A percentile compares a stretch with the other conserved stretches of the same genome.
phyloP scores from a whole-genome alignment of 2,797 vertebrate genomes.

The Phrynocephalus vlangalii region DNA sequence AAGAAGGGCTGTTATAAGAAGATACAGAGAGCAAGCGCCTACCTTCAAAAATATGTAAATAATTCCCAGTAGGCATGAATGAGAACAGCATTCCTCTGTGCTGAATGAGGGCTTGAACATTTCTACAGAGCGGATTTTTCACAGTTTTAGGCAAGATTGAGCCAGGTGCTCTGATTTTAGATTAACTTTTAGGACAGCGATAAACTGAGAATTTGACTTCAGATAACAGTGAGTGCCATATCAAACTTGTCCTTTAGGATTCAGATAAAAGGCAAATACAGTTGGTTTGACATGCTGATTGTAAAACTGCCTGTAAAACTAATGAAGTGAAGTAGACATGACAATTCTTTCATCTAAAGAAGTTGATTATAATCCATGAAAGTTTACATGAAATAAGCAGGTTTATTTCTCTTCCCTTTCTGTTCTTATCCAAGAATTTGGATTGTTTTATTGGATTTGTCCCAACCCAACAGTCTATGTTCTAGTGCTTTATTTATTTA shows the following conservation, averaged over 20 bases:
- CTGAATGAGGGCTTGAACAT: neutral
- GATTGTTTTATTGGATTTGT: neutral
- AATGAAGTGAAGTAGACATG: neutral
- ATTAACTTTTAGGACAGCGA: conserved; percentile 16
- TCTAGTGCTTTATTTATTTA: neutral
- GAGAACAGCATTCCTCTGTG: conserved; percentile 23
- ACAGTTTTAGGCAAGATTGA: conserved; percentile 6
- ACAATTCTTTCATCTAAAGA: no score
- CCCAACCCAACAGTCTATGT: neutral
- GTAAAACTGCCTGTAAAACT: neutral
- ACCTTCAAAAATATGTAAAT: conserved; percentile 26
- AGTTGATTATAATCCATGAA: no score
- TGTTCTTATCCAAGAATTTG: neutral
- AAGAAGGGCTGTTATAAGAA: neutral
- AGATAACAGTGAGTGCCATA: neutral
- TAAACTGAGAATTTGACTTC: neutral
- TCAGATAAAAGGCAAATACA: neutral
- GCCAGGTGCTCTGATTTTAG: conserved; percentile 14
- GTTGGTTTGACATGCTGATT: neutral
- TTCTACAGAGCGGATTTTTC: conserved; percentile 9
- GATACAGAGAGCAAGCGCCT: neutral
- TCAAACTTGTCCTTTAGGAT: neutral
- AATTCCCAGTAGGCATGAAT: conserved; percentile 5
- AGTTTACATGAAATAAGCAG: no score
- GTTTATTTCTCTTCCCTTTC: no score